These are phyloP conservation scores for Apostichopus japonicus DNA, from an alignment of 35 echinoderm and acorn worm genomes.

Conservation along the genomic window DNA sequence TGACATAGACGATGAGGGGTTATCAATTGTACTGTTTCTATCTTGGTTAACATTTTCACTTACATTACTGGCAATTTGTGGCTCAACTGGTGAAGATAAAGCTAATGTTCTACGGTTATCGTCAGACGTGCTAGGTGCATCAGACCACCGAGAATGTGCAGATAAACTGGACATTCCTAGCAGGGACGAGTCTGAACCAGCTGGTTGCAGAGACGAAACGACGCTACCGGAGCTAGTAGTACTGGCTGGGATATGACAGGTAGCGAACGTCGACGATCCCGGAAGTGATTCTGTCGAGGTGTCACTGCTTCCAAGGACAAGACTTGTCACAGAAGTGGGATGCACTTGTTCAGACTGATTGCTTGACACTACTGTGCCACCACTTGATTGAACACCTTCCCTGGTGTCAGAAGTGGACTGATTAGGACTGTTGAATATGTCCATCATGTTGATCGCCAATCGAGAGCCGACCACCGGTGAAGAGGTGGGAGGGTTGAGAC, in stretches of 20 bases:
- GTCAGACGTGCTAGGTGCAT: background rate
- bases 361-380: background rate
- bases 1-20: background rate
- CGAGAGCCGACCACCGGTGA: background rate
- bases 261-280: background rate
- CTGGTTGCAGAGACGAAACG: background rate
- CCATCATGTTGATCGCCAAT: background rate
- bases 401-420: slow-evolving; percentile 6
- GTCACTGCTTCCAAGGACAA: background rate
- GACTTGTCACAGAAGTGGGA: background rate
- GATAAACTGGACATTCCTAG: background rate
- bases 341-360: background rate
- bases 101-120: background rate
- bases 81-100: background rate
- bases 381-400: background rate
- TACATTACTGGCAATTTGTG: background rate
- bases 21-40: background rate
- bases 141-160: background rate
- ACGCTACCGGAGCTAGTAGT: background rate
- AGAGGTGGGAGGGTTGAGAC: slow-evolving; percentile 3
- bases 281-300: background rate
- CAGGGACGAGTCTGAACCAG: background rate
- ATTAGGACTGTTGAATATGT: slow-evolving; percentile 10
- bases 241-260: background rate
- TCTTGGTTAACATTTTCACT: background rate